Evolutionary conservation across 2,888 invertebrate species (phyloP), one percentile per base, ranked within the genome.

Genomic region (Stratiomys singularior): DNA sequence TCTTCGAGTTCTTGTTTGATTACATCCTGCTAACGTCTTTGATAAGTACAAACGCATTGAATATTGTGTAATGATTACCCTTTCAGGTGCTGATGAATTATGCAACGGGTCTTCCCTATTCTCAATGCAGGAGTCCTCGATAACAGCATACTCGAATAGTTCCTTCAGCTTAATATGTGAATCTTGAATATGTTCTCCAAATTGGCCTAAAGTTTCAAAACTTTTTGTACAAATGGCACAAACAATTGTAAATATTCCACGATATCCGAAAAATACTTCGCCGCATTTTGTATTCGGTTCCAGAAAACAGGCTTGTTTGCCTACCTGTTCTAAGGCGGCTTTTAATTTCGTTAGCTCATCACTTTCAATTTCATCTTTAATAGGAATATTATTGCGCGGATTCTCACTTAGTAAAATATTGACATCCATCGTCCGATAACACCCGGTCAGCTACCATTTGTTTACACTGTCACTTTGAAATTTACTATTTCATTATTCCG

Each of bases 201-300:
- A 69, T 18, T 44, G 1, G 5, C 7, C n/a, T 47, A 69, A 47
- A 21, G 13, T 27, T 11, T 23, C 2, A 15, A 47, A 69, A 18
- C 7, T 1, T 23, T 69, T 25, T 5, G 11, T 13, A 25, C 69
- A 69, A 21, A 25, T 9, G 11, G 25, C 47, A 47, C 69, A 69
- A 47, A 69, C 47, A 13, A 69, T 13, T 18, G 25, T 47, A 25
- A 69, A 69, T 47, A 3, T 25, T 9, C 46, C 47, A 1, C 30
- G 23, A 15, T 18, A 13, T 7, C 46, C 69, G 9, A 69, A 15
- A 23, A 47, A 23, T 2, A 69, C 46, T 46, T 69, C 69, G 4
- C 69, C 69, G n/a, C 69, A 69, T 47, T 47, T 69, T 15, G 23
- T 18, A 15, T 18, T 52, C 15, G 52, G 52, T 18, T 52, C 52